Percentiles rank a stretch among this genome's conserved stretches.
Conservation (phyloP, 2,797 vertebrate species). For the Phrynocephalus guinanensis region DNA sequence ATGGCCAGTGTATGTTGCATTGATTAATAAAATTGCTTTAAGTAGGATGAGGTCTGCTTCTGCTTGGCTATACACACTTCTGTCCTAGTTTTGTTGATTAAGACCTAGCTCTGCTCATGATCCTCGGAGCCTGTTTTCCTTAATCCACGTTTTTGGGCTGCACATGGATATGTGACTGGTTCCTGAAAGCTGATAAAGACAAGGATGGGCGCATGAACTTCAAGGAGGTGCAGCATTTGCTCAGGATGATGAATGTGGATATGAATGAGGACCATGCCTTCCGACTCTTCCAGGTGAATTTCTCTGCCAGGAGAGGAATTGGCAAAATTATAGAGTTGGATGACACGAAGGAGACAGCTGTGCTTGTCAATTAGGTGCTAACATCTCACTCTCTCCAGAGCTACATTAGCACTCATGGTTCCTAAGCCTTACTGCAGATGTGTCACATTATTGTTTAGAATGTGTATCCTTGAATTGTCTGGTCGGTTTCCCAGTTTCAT, state of each 20-base stretch:
- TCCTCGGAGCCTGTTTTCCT: conserved; percentile 72
- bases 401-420: not conserved
- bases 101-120: not conserved
- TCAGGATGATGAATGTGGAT: conserved; percentile 96
- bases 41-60: too few species aligned
- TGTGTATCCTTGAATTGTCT: not conserved
- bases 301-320: too few species aligned
- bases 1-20: too few species aligned
- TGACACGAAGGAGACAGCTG: not conserved
- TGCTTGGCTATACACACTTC: too few species aligned
- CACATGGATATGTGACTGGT: conserved; percentile 96
- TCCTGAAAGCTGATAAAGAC: conserved; percentile 94
- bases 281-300: conserved; percentile 87
- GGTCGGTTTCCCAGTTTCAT: not conserved
- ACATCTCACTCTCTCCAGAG: not conserved
- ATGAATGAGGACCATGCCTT: conserved; percentile 91
- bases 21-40: not conserved
- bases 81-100: not conserved
- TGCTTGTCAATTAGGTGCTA: not conserved
- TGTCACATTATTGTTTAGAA: too few species aligned
- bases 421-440: not conserved
- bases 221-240: conserved; percentile 87
- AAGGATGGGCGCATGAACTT: conserved; percentile 95
- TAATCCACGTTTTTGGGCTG: conserved; percentile 62
- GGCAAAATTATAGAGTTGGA: not conserved